Conservation (phyloP, 2,797 vertebrate genomes). For the Pteronotus mesoamericanus region DNA sequence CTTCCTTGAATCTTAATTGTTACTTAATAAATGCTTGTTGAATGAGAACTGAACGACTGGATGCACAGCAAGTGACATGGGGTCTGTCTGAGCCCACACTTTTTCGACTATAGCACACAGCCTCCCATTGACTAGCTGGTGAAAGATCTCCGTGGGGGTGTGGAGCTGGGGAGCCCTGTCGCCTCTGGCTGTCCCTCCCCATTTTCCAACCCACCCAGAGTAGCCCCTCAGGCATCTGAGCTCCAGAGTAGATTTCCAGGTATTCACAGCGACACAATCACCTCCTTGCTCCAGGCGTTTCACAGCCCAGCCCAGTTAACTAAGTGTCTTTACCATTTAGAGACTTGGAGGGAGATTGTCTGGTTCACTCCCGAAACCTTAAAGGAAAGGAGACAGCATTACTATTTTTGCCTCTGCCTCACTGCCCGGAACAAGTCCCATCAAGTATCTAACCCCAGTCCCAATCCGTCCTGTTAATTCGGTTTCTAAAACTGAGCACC, state of each 20-base stretch:
- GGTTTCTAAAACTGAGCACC: neutral
- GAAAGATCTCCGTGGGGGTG: accelerated
- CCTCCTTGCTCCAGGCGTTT: constrained; percentile 23
- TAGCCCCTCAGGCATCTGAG: neutral
- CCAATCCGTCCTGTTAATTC: neutral
- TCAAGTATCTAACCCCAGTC: neutral
- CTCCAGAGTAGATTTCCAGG: neutral
- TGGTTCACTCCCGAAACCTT: neutral
- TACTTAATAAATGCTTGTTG: neutral
- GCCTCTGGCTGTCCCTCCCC: neutral
- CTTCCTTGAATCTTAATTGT: neutral
- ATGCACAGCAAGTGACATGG: neutral
- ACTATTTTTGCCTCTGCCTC: neutral
- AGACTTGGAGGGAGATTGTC: neutral
- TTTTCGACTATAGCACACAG: neutral
- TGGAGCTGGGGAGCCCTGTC: neutral
- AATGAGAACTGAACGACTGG: neutral
- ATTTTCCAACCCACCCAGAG: neutral
- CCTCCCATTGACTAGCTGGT: neutral
- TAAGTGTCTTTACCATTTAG: neutral
- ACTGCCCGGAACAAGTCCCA: neutral
- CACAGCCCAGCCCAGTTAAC: neutral
- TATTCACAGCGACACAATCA: neutral
- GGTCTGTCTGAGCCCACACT: neutral
- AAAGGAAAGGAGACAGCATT: neutral